Evolutionary conservation across 2,888 invertebrate species (phyloP), one percentile per base, ranked within the genome.

Genomic region (Proisotoma minuta): DNA sequence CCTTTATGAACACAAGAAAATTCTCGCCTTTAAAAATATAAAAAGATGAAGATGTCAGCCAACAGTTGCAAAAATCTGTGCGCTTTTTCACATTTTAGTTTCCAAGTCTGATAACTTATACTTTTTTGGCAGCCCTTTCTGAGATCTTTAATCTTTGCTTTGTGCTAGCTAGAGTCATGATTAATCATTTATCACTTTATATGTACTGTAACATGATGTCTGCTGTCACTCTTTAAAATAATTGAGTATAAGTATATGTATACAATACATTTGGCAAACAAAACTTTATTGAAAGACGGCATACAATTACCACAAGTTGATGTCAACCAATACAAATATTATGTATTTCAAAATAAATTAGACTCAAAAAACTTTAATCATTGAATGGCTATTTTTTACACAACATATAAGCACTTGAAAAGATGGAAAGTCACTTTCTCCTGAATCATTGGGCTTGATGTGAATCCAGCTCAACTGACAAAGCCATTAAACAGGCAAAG

Each of bases 401-500:
- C 15, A 34, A 34, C 34, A 10, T 15, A 34, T 34, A 10, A 8
- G 8, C 34, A 34, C 34, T 15, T 34, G 8, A 10, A 15, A 10
- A 34, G 15, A 15, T n/a, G n/a, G n/a, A n/a, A n/a, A n/a, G n/a
- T n/a, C n/a, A n/a, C n/a, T n/a, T n/a, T n/a, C n/a, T n/a, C n/a
- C n/a, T n/a, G 47, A 47, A 47, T 52, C 28, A 52, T 20, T 52
- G 52, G 15, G 8, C 57, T 47, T n/a, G 10, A n/a, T 15, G 23
- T 4, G 54, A 43, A 34, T 63, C 63, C 27, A 59, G 57, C 22
- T 54, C 50, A 10, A 63, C 59, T 2, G 56, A 54, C n/a, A 63
- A 43, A 10, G 94, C 93, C 98, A 99, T 98, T 76, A 99, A 84
- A 78, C 98, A 98, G 28, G 99, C 98, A 81, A 99, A 99, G 73